A percentile compares a stretch with the other conserved stretches of the same genome.
These are phyloP conservation scores for Lasioglossum morio DNA, from an alignment of 2,888 invertebrate genomes.

Conservation along the genomic window DNA sequence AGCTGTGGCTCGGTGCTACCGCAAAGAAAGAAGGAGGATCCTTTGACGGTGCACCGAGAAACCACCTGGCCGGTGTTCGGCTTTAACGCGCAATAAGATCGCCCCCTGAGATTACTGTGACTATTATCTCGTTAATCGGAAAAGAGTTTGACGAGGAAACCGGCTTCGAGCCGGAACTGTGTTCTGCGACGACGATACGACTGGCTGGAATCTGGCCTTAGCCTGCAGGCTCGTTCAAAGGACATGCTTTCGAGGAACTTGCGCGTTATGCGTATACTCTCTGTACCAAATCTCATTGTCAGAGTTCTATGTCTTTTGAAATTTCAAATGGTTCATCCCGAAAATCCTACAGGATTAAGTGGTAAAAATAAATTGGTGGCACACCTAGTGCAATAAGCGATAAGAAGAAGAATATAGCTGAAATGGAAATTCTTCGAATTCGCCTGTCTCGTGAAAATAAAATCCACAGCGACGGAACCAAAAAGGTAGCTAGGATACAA, in stretches of 20 bases:
- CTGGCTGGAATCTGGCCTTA: not conserved
- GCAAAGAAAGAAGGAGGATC: conserved; percentile 21
- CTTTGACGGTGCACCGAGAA: conserved; percentile 65
- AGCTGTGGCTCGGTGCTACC: conserved; percentile 24
- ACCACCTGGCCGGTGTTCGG: conserved; percentile 80
- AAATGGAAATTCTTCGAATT: no score
- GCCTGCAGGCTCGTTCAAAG: no score
- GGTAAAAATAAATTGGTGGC: no score
- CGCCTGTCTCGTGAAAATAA: not conserved
- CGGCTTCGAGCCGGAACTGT: conserved; percentile 45
- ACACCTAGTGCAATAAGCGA: no score
- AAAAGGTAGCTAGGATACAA: not conserved
- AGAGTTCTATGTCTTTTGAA: no score
- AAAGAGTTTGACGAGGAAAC: conserved; percentile 77
- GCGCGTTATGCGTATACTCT: no score
- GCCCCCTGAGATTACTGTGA: conserved; percentile 78
- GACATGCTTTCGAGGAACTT: no score
- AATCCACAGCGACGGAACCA: conserved; percentile 15
- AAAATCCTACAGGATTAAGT: no score
- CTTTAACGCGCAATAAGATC: conserved; percentile 84
- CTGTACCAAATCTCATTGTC: no score
- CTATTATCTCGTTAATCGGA: conserved; percentile 82
- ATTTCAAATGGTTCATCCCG: no score
- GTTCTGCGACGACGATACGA: not conserved
- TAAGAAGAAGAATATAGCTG: no score